Evolutionary conservation across 2,888 invertebrate genomes (phyloP).

Genomic region (Drosophila percnosoma): DNA sequence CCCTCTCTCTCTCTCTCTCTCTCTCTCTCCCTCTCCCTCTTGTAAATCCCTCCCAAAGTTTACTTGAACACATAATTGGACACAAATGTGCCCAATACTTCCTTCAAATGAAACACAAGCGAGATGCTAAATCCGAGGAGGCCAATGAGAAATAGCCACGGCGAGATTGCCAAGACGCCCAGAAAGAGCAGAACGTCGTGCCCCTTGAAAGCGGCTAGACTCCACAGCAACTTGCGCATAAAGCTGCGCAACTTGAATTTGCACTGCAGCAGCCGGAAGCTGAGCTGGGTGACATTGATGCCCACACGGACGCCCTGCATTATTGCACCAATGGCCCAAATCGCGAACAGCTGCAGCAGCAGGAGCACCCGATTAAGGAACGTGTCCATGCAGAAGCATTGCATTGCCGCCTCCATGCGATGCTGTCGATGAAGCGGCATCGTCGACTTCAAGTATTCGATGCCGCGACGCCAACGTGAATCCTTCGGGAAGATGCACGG

Average conservation of each 20-base stretch:
- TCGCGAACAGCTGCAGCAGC: conserved; percentile 43
- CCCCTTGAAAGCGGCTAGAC: conserved; percentile 72
- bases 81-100: background rate
- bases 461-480: conserved; percentile 16
- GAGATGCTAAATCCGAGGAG: conserved; percentile 65
- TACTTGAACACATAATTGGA: conserved; percentile 4
- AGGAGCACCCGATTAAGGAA: conserved; percentile 41
- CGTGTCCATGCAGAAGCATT: conserved; percentile 10
- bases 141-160: conserved; percentile 68
- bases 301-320: conserved; percentile 10
- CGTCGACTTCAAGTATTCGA: conserved; percentile 10
- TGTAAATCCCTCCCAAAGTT: background rate
- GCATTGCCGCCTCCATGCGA: conserved; percentile 16
- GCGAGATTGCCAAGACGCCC: conserved; percentile 56
- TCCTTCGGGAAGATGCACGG: conserved; percentile 1
- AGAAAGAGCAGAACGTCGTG: conserved; percentile 64
- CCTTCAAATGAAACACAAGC: conserved; percentile 23
- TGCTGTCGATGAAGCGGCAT: conserved; percentile 39
- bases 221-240: conserved; percentile 73
- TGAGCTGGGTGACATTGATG: conserved; percentile 2
- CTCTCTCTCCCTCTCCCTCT: background rate
- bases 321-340: conserved; percentile 6
- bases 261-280: conserved; percentile 52
- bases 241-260: conserved; percentile 58
- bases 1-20: background rate